phyloP scores from a whole-genome alignment of 2,888 invertebrate genomes.

The Tiphia femorata region DNA sequence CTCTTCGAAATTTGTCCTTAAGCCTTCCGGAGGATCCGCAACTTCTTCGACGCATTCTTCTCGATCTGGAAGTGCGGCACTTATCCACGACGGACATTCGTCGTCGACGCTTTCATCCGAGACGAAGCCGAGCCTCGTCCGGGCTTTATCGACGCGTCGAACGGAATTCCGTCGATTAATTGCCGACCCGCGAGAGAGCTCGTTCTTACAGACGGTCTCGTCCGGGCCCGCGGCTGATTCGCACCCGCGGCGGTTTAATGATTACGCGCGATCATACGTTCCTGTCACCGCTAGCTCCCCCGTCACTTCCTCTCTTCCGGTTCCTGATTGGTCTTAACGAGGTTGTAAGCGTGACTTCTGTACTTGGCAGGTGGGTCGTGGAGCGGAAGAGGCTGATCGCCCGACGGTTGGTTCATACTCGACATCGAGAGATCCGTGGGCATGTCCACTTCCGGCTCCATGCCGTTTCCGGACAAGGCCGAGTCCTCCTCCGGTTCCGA shows the following conservation, averaged over 20 bases:
- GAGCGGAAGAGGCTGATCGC: conserved; percentile 44
- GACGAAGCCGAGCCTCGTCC: too few species aligned
- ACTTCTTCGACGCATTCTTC: too few species aligned
- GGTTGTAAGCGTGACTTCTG: conserved; percentile 66
- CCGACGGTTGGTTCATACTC: conserved; percentile 60
- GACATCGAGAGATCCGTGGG: conserved; percentile 68
- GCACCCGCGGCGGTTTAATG: neutral
- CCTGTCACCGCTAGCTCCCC: conserved; percentile 52
- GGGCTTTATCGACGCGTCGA: too few species aligned
- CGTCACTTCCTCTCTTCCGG: conserved; percentile 67
- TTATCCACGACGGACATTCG: neutral
- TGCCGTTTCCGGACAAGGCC: conserved; percentile 44
- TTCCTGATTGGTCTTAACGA: conserved; percentile 64
- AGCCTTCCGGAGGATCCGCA: too few species aligned
- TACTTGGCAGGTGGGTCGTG: conserved; percentile 66
- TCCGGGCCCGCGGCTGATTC: neutral
- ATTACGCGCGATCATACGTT: conserved; percentile 23
- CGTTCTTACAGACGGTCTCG: neutral
- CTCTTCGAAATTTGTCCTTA: too few species aligned
- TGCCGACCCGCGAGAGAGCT: neutral
- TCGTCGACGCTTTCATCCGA: too few species aligned
- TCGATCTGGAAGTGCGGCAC: too few species aligned
- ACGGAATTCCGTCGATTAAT: neutral
- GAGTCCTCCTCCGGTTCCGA: conserved; percentile 61
- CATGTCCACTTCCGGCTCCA: conserved; percentile 65